Base-by-base conservation (phyloP, 1,140 invertebrate species). In the Lasioglossum baleicum region DNA sequence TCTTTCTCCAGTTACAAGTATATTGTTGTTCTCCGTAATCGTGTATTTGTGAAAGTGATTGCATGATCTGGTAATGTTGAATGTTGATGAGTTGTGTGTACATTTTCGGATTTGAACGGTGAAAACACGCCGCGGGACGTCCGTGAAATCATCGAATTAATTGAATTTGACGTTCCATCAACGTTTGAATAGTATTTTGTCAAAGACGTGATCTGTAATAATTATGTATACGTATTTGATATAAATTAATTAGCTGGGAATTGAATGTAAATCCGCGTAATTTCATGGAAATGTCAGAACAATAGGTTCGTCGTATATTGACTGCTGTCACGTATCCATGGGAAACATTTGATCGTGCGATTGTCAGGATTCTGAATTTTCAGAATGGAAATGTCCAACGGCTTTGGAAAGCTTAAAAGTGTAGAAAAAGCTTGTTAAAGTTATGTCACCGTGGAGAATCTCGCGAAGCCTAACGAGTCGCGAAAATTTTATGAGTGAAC, bases 341-440 rank as follows among this genome's bases (percentile, higher is more conserved):
- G 48, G 15, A 51, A 51, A 51, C 51, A 53, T 58, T 58, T 58
- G 7, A n/a, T 58, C 56, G 7, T 7, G n/a, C 17, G 20, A 58
- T 58, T 20, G 56, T 58, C 56, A 0, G 51, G 15, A 20, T 56
- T 56, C 51, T 20, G 51, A 58, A n/a, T n/a, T 58, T n/a, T 58
- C 56, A n/a, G 56, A 58, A 58, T 20, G n/a, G 56, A n/a, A 58
- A 22, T 58, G n/a, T 58, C 17, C 56, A 8, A 58, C 17, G 56
- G 56, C 56, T 58, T 58, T 58, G 56, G 56, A 58, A 58, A 58
- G 56, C 56, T 58, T 58, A 58, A 58, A 58, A 58, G 56, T 58
- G 56, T 58, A n/a, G 56, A 58, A 58, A n/a, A 58, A 58, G 56
- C 56, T 58, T n/a, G 56, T 58, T 31, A 35, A 15, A 15, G 26